phyloP scores from a whole-genome alignment of 2,797 vertebrate species.

The Pseudochirops corinnae region DNA sequence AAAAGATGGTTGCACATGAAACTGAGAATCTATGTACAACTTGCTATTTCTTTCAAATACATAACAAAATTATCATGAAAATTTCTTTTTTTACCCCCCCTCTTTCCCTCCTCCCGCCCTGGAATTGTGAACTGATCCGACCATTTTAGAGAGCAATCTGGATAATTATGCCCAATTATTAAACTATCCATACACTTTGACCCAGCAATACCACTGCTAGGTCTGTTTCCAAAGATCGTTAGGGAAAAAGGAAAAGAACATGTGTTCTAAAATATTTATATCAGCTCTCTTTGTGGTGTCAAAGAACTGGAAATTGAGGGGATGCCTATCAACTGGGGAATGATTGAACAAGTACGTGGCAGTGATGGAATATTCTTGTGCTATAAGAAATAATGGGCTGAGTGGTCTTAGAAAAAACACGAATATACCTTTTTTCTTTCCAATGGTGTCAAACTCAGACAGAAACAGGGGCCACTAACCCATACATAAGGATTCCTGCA shows the following conservation, averaged over 20 bases:
- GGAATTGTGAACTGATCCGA: neutral
- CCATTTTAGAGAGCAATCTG: neutral
- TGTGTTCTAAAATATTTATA: neutral
- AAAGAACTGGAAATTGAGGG: neutral
- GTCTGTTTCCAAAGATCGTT: neutral
- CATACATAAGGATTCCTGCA: neutral
- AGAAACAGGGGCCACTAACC: neutral
- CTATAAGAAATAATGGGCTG: neutral
- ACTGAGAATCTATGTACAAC: no score
- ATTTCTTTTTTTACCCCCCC: neutral
- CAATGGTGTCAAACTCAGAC: neutral
- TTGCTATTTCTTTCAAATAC: neutral
- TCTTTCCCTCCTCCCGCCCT: neutral
- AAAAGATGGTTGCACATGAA: no score
- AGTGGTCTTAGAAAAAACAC: neutral
- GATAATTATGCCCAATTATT: neutral
- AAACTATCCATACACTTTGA: neutral
- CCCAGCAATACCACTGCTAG: neutral
- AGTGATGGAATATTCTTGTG: neutral
- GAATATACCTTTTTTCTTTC: neutral
- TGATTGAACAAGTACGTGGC: neutral
- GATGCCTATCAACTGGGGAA: neutral
- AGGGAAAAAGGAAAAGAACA: neutral
- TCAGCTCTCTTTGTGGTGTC: neutral
- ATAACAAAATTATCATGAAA: neutral